Evolutionary conservation across 2,113 vertebrate species (phyloP).

Genomic region (Eudyptes chrysolophus): DNA sequence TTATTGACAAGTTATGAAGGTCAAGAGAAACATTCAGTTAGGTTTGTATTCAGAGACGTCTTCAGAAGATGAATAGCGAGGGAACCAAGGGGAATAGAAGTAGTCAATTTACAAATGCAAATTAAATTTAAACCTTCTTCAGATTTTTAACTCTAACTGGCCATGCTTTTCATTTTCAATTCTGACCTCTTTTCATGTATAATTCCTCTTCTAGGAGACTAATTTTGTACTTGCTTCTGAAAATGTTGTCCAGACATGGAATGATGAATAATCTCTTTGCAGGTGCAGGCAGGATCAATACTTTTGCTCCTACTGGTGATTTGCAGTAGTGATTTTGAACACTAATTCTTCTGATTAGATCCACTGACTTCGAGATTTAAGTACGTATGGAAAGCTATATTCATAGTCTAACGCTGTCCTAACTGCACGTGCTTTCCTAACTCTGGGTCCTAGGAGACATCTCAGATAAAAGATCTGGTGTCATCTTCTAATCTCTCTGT

Average conservation of each 20-base stretch:
- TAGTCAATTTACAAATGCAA: background rate
- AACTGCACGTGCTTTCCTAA: background rate
- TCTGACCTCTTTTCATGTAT: background rate
- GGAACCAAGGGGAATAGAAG: background rate
- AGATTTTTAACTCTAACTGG: background rate
- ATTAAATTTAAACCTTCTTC: background rate
- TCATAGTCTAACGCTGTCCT: background rate
- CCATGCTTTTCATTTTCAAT: background rate
- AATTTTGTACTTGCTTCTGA: background rate
- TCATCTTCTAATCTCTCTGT: background rate
- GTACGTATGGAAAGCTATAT: background rate
- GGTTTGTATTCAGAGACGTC: background rate
- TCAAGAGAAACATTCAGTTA: conserved; percentile 5
- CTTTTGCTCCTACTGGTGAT: background rate
- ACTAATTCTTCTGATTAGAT: background rate
- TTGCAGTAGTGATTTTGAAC: background rate
- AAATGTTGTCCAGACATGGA: background rate
- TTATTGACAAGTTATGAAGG: conserved; percentile 52
- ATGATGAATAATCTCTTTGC: background rate
- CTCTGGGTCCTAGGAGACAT: background rate
- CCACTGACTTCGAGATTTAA: background rate
- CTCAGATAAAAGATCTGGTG: background rate
- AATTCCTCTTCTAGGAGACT: background rate
- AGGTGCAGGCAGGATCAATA: background rate
- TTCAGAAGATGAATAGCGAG: background rate